Evolutionary conservation across 2,888 invertebrate species (phyloP), one percentile per base, ranked within the genome.

Genomic region (Petrophora chlorosata): DNA sequence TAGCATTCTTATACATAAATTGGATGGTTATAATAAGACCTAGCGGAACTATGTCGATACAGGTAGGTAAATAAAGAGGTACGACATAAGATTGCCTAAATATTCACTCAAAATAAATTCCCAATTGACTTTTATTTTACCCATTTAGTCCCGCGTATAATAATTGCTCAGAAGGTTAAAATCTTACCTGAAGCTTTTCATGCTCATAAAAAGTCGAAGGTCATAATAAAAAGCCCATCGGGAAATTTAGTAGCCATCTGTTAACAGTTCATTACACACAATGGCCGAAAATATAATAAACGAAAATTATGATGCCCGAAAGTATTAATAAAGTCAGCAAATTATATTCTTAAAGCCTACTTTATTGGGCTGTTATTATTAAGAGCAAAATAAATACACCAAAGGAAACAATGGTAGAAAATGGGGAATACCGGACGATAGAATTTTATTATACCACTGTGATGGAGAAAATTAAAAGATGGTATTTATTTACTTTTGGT

Each of bases 341-440:
- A 65, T 60, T 60, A 47, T 56, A 53, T 66, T 59, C 54, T 56
- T 40, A 40, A 34, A 53, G 47, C 46, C 47, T 35, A 35, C 56
- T 72, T 69, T 66, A 69, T 63, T 62, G 47, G 48, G 51, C 48
- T 59, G 59, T 68, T 56, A 48, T 53, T 61, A 66, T 60, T 67
- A 67, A 68, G 63, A 67, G 56, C 55, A 57, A 62, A 64, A 69
- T 67, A 68, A 65, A 64, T 67, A 61, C 43, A 41, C 46, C 44
- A 13, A 32, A 48, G 46, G 35, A 56, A 70, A 67, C 65, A 67
- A 65, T 46, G 52, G 47, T 50, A 42, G 47, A 38, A 32, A 48
- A 36, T 9, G 40, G 51, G 46, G 47, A 42, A 51, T 25, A 49
- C 50, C 46, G 12, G 9, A 15, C 59, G 40, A 56, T 73, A 59